Percentiles rank a stretch among this genome's conserved stretches.
Conservation (phyloP, 2,797 vertebrate species). For the Xenentodon cancila region DNA sequence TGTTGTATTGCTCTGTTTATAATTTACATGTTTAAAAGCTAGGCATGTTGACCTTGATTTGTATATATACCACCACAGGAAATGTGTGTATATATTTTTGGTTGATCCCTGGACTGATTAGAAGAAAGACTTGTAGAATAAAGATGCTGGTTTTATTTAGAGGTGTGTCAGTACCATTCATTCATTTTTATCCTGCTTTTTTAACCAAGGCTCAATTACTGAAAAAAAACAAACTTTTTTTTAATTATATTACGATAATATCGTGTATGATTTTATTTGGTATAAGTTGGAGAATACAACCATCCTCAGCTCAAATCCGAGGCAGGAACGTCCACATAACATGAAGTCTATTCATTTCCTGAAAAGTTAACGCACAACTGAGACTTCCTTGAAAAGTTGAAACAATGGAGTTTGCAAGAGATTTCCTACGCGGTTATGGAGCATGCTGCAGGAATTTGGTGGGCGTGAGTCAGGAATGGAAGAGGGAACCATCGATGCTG, state of each 20-base stretch:
- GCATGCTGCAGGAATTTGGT: slow-evolving; percentile 5
- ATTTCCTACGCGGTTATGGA: slow-evolving; percentile 58
- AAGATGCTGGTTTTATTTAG: slow-evolving; percentile 74
- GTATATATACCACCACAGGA: slow-evolving; percentile 54
- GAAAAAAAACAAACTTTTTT: neutral
- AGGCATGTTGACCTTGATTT: slow-evolving; percentile 27
- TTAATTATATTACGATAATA: no score
- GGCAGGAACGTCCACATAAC: slow-evolving; percentile 18
- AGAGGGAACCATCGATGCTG: neutral
- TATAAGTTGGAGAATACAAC: neutral
- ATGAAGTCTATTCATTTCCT: slow-evolving; percentile 43
- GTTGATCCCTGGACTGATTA: slow-evolving; percentile 54
- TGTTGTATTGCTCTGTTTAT: slow-evolving; percentile 32
- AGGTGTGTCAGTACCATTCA: slow-evolving; percentile 57
- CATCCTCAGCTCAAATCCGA: neutral
- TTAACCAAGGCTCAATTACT: neutral
- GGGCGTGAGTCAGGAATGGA: neutral
- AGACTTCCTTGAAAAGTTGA: slow-evolving; percentile 60
- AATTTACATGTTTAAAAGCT: slow-evolving; percentile 35
- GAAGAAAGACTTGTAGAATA: slow-evolving; percentile 73
- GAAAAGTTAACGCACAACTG: slow-evolving; percentile 37
- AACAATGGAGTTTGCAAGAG: slow-evolving; percentile 69
- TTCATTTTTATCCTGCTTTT: slow-evolving; percentile 39
- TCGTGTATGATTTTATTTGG: neutral
- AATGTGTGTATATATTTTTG: slow-evolving; percentile 79